Conservation (phyloP, 1,140 invertebrate species). For the Drosophila elegans region DNA sequence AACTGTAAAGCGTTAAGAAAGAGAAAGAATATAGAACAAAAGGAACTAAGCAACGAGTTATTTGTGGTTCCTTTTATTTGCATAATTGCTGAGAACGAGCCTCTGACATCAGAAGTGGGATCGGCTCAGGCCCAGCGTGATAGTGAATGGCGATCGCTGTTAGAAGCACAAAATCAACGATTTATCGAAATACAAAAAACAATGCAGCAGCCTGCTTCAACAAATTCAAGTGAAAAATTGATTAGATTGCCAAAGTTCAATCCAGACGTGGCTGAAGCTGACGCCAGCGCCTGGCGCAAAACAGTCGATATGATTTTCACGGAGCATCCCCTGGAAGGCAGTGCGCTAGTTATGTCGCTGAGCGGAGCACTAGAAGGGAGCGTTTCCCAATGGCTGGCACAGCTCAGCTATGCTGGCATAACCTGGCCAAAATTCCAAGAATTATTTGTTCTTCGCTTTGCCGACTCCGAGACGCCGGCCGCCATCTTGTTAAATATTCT, state of each 20-base stretch:
- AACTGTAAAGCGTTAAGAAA: too few species aligned
- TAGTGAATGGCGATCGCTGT: conserved; percentile 2
- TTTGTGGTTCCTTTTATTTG: too few species aligned
- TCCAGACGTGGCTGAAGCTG: conserved; percentile 5
- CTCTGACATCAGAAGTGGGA: too few species aligned
- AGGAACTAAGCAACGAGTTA: too few species aligned
- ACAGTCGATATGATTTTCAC: not conserved
- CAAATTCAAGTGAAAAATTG: conserved; percentile 4
- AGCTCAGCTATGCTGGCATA: conserved; percentile 8
- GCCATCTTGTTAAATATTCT: not conserved
- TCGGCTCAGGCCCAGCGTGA: not conserved
- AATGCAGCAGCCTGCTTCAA: conserved; percentile 5
- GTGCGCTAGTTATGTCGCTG: conserved; percentile 10
- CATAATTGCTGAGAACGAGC: not conserved
- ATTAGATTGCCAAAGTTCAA: too few species aligned
- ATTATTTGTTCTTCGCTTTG: too few species aligned
- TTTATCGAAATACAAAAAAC: not conserved
- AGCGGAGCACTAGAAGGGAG: not conserved
- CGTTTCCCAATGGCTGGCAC: too few species aligned
- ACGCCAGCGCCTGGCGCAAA: conserved; percentile 6
- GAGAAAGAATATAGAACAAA: too few species aligned
- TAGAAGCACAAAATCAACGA: conserved; percentile 6
- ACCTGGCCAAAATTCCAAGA: conserved; percentile 5
- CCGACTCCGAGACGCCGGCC: too few species aligned
- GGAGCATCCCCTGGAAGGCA: conserved; percentile 3